Percentiles rank a stretch among this genome's conserved stretches.
These are phyloP conservation scores for Sarcophaga caerulescens DNA, from an alignment of 2,888 invertebrate species.

Conservation along the genomic window DNA sequence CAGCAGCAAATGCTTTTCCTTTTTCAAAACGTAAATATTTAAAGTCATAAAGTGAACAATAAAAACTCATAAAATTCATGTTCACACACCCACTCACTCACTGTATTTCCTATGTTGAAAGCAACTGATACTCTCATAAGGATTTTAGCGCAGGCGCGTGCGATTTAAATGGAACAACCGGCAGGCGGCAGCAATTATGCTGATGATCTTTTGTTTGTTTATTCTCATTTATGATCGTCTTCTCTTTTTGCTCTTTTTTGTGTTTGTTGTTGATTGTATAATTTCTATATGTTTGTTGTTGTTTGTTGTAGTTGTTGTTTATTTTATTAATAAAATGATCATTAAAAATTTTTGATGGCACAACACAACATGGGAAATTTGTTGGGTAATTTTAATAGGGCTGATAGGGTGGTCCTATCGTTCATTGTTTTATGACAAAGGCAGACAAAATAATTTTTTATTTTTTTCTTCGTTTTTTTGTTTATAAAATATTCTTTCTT, in stretches of 20 bases:
- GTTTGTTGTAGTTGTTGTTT: too few relatives aligned
- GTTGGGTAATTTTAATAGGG: slow-evolving; percentile 17
- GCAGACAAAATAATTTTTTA: too few relatives aligned
- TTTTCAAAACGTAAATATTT: too few relatives aligned
- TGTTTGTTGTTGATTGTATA: too few relatives aligned
- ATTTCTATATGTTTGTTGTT: not conserved
- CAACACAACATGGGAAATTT: slow-evolving; percentile 9
- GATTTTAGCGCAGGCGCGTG: slow-evolving; percentile 33
- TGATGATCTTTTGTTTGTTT: not conserved
- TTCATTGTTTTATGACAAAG: slow-evolving; percentile 1
- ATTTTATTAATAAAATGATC: too few relatives aligned
- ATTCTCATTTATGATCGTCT: not conserved
- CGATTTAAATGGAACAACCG: not conserved
- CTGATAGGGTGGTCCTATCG: slow-evolving; percentile 51
- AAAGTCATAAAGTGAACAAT: too few relatives aligned
- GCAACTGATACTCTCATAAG: slow-evolving; percentile 8
- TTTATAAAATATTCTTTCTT: too few relatives aligned
- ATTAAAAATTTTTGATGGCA: slow-evolving; percentile 15
- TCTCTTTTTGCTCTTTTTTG: too few relatives aligned
- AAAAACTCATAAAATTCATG: too few relatives aligned
- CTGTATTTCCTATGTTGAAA: not conserved
- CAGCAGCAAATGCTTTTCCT: too few relatives aligned
- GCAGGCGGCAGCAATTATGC: not conserved
- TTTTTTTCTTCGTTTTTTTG: too few relatives aligned
- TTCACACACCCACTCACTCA: too few relatives aligned